Base-by-base conservation (phyloP, 2,888 invertebrate species). In the Trissolcus japonicus region DNA sequence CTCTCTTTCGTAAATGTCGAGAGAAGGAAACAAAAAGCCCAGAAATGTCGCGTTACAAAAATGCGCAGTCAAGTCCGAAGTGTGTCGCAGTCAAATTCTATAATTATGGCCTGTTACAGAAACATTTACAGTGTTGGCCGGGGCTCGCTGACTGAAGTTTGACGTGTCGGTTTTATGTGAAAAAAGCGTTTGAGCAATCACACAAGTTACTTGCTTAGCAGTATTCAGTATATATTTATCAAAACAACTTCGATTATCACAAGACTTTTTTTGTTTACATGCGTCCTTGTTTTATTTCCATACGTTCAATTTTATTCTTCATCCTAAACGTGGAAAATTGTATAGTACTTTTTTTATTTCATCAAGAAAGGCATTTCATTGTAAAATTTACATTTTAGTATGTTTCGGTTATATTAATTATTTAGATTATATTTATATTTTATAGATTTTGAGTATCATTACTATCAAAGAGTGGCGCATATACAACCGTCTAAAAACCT, bases 221-320 rank as follows among this genome's bases (percentile, higher is more conserved):
- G 14, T 59, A 57, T 57, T 60, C 50, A 62, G 46, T 51, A 57
- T 57, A 66, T 67, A 61, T 25, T 54, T 66, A 67, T 63, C 41
- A 53, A 68, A 67, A 48, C 46, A 19, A 51, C 53, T 63, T 29
- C 21, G 59, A 59, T 57, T 74, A 74, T 74, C 74, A 74, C 74
- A 74, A 73, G 54, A 25, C 16, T 16, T 46, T 46, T 25, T 54
- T 54, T 54, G 17, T 13, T 25, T 59, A 46, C 46, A 43, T 46
- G 46, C 43, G 46, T 43, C n/a, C 6, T 11, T 59, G 19, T 17
- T 17, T 56, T 16, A 2, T 41, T 43, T 19, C 25, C 16, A 46
- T 16, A 46, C 16, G n/a, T 46, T 46, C 14, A 46, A 46, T 46
- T 46, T 46, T 16, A n/a, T 19, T 2, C 7, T 35, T 61, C 40